Conservation (phyloP, 2,888 invertebrate genomes). For the Habrosyne pyritoides region DNA sequence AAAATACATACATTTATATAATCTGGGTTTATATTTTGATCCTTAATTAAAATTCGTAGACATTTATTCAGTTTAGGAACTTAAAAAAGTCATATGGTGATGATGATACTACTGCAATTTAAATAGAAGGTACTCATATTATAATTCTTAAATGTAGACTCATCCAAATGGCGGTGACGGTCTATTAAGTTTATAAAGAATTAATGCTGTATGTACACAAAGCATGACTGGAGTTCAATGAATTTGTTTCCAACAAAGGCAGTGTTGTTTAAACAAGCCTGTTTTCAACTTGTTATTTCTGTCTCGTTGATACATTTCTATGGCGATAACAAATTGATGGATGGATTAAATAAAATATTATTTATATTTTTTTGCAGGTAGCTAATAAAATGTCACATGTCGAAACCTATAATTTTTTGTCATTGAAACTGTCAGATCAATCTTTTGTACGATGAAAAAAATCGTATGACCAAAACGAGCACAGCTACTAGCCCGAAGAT, state of each 20-base stretch:
- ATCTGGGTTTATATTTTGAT: too few species aligned
- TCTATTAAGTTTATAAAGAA: not conserved
- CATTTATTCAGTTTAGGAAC: too few species aligned
- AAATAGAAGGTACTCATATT: not conserved
- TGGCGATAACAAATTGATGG: not conserved
- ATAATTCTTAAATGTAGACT: not conserved
- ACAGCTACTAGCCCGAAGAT: not conserved
- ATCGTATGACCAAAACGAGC: not conserved
- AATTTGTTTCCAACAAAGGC: not conserved
- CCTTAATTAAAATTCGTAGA: too few species aligned
- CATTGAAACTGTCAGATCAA: too few species aligned
- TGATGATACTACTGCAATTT: too few species aligned
- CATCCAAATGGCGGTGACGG: not conserved
- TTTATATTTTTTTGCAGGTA: too few species aligned
- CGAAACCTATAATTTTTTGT: not conserved
- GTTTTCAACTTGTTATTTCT: not conserved
- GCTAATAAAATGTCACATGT: not conserved
- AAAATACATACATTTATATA: too few species aligned
- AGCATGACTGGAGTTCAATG: not conserved
- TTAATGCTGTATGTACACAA: not conserved
- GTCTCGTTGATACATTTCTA: not conserved
- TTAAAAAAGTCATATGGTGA: too few species aligned
- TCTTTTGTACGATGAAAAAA: not conserved
- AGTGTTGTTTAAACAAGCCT: not conserved
- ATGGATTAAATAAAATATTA: not conserved